Conservation (phyloP, 2,888 invertebrate species). For the Shargacucullia verbasci region DNA sequence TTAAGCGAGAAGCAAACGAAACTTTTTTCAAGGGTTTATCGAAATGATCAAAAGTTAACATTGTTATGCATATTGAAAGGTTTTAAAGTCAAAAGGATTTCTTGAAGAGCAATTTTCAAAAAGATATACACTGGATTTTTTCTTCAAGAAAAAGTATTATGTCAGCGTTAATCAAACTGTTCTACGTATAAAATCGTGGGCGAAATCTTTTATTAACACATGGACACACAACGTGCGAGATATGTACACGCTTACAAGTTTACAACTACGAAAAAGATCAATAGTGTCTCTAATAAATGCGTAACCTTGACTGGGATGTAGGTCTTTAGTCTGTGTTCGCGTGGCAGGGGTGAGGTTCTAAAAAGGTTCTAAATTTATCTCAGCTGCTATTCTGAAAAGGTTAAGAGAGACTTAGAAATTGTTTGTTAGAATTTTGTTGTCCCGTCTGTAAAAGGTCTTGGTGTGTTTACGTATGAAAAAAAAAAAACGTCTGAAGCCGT, state of each 20-base stretch:
- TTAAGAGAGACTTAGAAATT: too few relatives aligned
- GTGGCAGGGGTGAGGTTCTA: not conserved
- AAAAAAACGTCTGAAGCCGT: constrained; percentile 14
- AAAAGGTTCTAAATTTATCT: not conserved
- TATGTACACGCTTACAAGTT: constrained; percentile 1
- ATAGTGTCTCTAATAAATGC: constrained; percentile 28
- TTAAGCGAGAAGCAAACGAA: constrained; percentile 20
- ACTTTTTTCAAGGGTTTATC: constrained; percentile 23
- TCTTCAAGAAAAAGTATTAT: too few relatives aligned
- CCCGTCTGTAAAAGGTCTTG: constrained; percentile 5
- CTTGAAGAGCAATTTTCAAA: not conserved
- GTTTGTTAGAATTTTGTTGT: too few relatives aligned
- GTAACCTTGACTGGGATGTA: constrained; percentile 14
- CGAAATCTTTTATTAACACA: constrained; percentile 28
- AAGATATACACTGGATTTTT: too few relatives aligned
- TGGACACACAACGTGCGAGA: constrained; percentile 7
- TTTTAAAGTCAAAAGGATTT: not conserved
- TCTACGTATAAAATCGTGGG: constrained; percentile 7
- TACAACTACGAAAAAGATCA: constrained; percentile 32
- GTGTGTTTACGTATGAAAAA: not conserved
- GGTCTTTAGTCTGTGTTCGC: not conserved
- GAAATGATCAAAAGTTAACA: constrained; percentile 16
- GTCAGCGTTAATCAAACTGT: too few relatives aligned
- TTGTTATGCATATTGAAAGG: constrained; percentile 16
- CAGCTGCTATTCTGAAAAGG: too few relatives aligned